Evolutionary conservation across 2,113 vertebrate genomes (phyloP).

Genomic region (Rattus norvegicus): DNA sequence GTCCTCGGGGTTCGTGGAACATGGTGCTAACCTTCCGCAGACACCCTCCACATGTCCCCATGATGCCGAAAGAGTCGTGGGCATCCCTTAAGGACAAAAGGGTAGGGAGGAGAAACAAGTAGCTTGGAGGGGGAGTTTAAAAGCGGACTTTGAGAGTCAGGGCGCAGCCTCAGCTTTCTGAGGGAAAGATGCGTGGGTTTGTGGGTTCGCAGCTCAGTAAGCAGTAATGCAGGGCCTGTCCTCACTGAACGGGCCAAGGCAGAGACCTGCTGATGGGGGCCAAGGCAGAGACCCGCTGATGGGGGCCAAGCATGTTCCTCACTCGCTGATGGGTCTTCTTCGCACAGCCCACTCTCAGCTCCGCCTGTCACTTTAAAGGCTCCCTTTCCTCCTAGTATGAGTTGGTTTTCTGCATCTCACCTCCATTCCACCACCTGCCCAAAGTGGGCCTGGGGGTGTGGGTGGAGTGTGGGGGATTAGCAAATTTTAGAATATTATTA

Average conservation of each 20-base stretch:
- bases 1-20: background rate
- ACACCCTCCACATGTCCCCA: background rate
- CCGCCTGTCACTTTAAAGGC: background rate
- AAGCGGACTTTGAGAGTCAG: background rate
- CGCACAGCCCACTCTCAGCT: background rate
- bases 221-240: background rate
- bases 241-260: background rate
- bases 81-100: background rate
- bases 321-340: too few relatives aligned
- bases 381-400: background rate
- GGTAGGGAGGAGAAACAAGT: background rate
- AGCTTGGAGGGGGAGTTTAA: background rate
- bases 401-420: background rate
- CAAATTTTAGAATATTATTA: background rate
- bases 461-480: too few relatives aligned
- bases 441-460: background rate
- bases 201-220: background rate
- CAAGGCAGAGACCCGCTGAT: background rate
- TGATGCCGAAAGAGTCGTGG: background rate
- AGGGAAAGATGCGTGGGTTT: background rate
- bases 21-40: background rate
- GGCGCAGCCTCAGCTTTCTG: background rate
- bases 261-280: background rate
- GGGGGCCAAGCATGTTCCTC: background rate
- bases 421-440: background rate